Conservation (phyloP, 2,797 vertebrate genomes). For the Streptopelia turtur region DNA sequence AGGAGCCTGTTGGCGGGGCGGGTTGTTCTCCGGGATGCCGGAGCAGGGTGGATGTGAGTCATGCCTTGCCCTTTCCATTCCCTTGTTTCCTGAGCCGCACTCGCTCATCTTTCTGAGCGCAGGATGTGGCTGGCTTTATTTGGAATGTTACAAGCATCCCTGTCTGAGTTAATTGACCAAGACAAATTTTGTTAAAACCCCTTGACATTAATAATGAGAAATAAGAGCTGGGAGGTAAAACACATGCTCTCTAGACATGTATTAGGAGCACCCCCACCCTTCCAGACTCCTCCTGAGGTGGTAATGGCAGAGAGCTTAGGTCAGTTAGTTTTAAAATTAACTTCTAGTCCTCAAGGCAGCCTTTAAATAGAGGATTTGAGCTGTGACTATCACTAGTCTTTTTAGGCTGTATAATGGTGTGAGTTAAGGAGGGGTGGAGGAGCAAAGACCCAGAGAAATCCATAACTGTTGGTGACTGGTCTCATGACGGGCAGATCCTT, state of each 20-base stretch:
- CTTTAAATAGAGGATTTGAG: conserved; percentile 43
- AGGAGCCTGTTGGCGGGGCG: background rate
- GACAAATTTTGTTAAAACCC: conserved; percentile 73
- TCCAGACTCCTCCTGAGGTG: conserved; percentile 50
- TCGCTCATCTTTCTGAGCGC: background rate
- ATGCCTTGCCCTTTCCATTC: conserved; percentile 43
- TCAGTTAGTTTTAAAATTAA: conserved; percentile 74
- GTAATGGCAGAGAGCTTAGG: conserved; percentile 51
- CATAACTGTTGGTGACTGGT: background rate
- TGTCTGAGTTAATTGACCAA: conserved; percentile 73
- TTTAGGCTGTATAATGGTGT: background rate
- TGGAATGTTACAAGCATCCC: conserved; percentile 65
- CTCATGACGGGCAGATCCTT: background rate
- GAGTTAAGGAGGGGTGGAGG: background rate
- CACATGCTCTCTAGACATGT: conserved; percentile 11
- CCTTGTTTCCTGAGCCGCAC: background rate
- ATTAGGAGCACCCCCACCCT: conserved; percentile 21
- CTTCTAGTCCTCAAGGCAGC: conserved; percentile 61
- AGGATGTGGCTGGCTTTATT: conserved; percentile 66
- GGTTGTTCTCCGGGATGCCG: background rate
- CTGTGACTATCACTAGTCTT: conserved; percentile 33
- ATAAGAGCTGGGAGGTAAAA: conserved; percentile 67
- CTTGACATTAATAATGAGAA: conserved; percentile 72
- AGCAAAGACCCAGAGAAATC: background rate
- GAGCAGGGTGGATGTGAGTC: background rate